A percentile compares a stretch with the other conserved stretches of the same genome.
Evolutionary conservation across 2,797 vertebrate species (phyloP).

Genomic region (Lacerta viridis): DNA sequence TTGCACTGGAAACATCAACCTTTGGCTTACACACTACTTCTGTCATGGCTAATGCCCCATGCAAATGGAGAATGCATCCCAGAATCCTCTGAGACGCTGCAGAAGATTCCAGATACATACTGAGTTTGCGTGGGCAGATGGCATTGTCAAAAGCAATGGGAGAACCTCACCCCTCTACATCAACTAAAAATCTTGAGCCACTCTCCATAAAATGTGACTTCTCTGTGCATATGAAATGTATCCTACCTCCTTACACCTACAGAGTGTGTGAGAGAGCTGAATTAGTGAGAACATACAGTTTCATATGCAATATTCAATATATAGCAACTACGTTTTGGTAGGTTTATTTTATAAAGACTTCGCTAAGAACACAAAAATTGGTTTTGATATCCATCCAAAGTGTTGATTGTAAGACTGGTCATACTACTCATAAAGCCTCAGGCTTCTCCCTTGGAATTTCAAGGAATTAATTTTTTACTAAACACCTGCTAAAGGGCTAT

Average conservation of each 20-base stretch:
- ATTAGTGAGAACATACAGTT: conserved; percentile 37
- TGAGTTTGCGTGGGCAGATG: not conserved
- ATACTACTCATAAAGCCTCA: conserved; percentile 78
- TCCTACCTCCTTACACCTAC: conserved; percentile 10
- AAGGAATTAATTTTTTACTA: conserved; percentile 84
- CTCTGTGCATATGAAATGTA: not conserved
- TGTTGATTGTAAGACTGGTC: conserved; percentile 80
- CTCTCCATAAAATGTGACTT: not conserved
- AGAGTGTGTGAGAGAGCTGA: conserved; percentile 5
- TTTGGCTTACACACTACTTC: not conserved
- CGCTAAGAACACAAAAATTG: conserved; percentile 75
- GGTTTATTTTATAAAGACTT: conserved; percentile 77
- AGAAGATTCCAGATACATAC: not conserved
- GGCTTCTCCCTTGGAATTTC: conserved; percentile 80
- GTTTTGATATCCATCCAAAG: conserved; percentile 77
- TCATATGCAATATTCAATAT: conserved; percentile 58
- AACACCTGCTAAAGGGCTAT: conserved; percentile 78
- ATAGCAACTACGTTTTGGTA: conserved; percentile 61
- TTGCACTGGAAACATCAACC: not conserved
- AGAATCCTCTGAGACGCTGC: not conserved
- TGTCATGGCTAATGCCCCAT: not conserved
- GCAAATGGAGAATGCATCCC: not conserved
- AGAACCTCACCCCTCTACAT: conserved; percentile 2
- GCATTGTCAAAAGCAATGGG: not conserved
- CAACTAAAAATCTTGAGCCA: conserved; percentile 6